Conservation (phyloP, 2,113 vertebrate genomes). For the Cinclus cinclus region DNA sequence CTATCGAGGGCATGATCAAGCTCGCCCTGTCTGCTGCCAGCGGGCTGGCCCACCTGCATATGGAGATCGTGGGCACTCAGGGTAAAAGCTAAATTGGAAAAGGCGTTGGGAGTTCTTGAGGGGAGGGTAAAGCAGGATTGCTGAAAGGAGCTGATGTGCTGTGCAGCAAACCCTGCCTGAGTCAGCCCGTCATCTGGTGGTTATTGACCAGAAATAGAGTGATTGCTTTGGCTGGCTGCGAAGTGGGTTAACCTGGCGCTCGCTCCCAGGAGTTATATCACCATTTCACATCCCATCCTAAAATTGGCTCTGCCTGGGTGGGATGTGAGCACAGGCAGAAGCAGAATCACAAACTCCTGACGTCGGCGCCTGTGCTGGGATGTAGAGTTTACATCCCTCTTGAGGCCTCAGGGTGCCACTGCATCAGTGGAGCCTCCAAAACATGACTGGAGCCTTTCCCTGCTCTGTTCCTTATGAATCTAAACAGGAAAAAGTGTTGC, state of each 20-base stretch:
- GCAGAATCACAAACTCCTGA: neutral
- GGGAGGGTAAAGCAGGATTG: neutral
- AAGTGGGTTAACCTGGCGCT: neutral
- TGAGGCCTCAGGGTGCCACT: constrained; percentile 22
- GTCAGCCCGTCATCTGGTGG: neutral
- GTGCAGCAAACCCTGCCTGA: neutral
- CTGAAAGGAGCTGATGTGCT: neutral
- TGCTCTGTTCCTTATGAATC: neutral
- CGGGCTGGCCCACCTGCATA: constrained; percentile 94
- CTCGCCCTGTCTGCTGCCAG: constrained; percentile 92
- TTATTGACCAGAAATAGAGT: neutral
- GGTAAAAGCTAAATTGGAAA: constrained; percentile 69
- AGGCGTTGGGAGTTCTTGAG: neutral
- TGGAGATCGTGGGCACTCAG: constrained; percentile 99
- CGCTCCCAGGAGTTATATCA: neutral
- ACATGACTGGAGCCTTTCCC: neutral
- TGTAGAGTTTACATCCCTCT: constrained; percentile 33
- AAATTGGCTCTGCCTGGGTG: neutral
- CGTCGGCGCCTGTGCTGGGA: neutral
- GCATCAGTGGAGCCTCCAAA: neutral
- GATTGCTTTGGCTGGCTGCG: neutral
- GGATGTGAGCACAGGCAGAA: neutral
- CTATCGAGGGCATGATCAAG: constrained; percentile 97
- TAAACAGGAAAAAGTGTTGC: constrained; percentile 7
- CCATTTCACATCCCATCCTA: neutral